These are phyloP conservation scores for Amphimedon queenslandica DNA, from an alignment of 37 sponge, comb jelly and placozoan genomes.

Conservation along the genomic window DNA sequence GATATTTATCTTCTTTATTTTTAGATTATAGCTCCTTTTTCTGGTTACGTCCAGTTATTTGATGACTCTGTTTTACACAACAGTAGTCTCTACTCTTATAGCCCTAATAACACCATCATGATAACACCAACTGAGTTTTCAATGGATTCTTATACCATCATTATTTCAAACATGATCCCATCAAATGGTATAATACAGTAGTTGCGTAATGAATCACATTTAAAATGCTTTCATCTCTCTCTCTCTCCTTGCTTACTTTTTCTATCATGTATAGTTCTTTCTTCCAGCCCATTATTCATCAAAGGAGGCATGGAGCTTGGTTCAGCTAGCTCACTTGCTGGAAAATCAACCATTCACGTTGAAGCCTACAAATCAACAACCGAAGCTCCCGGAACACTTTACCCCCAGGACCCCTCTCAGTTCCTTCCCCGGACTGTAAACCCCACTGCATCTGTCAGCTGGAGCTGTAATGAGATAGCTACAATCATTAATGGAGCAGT, in stretches of 20 bases:
- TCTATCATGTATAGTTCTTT: not conserved
- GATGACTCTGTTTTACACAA: not conserved
- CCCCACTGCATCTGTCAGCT: constrained; percentile 31
- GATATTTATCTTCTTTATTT: not conserved
- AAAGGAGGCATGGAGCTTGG: constrained; percentile 19
- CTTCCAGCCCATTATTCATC: not conserved
- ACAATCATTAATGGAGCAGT: constrained; percentile 49
- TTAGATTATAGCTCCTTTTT: constrained; percentile 65
- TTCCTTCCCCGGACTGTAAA: constrained; percentile 50
- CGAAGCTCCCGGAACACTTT: not conserved
- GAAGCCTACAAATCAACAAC: constrained; percentile 27
- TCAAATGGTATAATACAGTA: not conserved
- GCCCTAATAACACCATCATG: constrained; percentile 11
- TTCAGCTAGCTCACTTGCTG: not conserved
- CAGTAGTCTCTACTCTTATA: not conserved
- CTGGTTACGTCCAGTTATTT: constrained; percentile 32
- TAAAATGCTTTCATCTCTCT: not conserved
- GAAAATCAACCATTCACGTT: constrained; percentile 38
- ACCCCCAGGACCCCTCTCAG: constrained; percentile 58
- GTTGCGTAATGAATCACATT: not conserved
- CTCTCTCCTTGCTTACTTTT: no score
- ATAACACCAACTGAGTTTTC: constrained; percentile 55
- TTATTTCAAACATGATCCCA: constrained; percentile 57
- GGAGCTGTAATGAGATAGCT: constrained; percentile 62
- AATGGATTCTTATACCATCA: constrained; percentile 28